phyloP scores from a whole-genome alignment of 2,797 vertebrate genomes.

The Eidolon dupreanum region DNA sequence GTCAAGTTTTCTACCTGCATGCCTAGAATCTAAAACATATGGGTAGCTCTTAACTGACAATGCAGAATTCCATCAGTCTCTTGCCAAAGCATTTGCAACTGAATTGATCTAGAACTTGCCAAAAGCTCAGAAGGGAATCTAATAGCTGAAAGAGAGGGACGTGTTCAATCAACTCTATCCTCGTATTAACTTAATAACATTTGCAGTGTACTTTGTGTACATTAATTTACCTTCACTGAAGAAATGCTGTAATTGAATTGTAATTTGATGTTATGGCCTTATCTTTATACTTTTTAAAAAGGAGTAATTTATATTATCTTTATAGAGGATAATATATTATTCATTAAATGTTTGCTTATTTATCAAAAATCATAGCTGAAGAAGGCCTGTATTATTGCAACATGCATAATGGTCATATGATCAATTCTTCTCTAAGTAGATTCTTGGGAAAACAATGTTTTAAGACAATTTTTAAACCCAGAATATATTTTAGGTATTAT shows the following conservation, averaged over 20 bases:
- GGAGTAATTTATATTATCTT: not conserved
- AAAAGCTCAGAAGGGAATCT: not conserved
- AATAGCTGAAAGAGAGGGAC: not conserved
- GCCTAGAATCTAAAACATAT: not conserved
- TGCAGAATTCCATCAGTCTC: not conserved
- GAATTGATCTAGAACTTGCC: conserved; percentile 9
- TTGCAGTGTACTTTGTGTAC: not conserved
- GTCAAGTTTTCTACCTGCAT: not conserved
- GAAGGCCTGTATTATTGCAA: not conserved
- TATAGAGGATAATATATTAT: not conserved
- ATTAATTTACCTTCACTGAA: not conserved
- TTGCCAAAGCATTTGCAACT: conserved; percentile 14
- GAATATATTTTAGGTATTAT: not conserved
- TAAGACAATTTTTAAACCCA: not conserved
- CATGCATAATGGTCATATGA: not conserved
- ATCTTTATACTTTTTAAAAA: not conserved
- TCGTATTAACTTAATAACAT: not conserved
- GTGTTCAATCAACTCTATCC: not conserved
- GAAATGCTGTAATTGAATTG: not conserved
- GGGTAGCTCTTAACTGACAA: not conserved
- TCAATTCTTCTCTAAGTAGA: not conserved
- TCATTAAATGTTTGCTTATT: not conserved
- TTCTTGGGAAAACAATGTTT: not conserved
- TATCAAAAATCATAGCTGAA: not conserved
- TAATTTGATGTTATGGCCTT: not conserved